Conservation (phyloP, 2,113 vertebrate genomes). For the Solea senegalensis region DNA sequence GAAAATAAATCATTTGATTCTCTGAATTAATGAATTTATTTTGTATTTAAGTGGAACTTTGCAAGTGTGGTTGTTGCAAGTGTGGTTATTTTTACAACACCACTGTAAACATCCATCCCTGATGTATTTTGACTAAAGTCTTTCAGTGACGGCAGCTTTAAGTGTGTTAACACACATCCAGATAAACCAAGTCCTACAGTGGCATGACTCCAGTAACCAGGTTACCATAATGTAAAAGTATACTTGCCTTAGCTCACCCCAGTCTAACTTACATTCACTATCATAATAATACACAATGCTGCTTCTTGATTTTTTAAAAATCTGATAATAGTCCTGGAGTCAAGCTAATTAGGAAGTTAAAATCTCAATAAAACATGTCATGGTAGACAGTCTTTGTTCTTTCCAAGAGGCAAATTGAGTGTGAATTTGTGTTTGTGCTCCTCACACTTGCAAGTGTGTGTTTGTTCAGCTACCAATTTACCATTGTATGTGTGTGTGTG, state of each 20-base stretch:
- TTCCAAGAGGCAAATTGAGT: not conserved
- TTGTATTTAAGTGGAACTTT: too few species aligned
- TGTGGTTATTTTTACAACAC: too few species aligned
- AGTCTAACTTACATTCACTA: not conserved
- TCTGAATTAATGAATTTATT: too few species aligned
- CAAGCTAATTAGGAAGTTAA: not conserved
- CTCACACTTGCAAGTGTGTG: slow-evolving; percentile 7
- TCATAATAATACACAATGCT: not conserved
- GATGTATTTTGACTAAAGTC: not conserved
- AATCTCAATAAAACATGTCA: not conserved
- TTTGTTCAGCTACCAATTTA: slow-evolving; percentile 31
- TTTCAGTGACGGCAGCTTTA: not conserved
- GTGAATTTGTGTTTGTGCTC: not conserved
- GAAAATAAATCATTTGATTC: too few species aligned
- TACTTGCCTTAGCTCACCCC: not conserved
- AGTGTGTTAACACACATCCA: too few species aligned
- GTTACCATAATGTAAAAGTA: not conserved
- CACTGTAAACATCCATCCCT: too few species aligned
- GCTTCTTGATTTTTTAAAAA: not conserved
- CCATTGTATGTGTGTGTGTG: slow-evolving; percentile 6
- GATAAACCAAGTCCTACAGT: too few species aligned
- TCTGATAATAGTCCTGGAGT: not conserved
- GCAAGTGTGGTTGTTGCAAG: too few species aligned
- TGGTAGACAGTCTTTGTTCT: not conserved
- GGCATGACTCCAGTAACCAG: not conserved